phyloP scores from a whole-genome alignment of 1,140 invertebrate species.

The Potamilus streckersoni region DNA sequence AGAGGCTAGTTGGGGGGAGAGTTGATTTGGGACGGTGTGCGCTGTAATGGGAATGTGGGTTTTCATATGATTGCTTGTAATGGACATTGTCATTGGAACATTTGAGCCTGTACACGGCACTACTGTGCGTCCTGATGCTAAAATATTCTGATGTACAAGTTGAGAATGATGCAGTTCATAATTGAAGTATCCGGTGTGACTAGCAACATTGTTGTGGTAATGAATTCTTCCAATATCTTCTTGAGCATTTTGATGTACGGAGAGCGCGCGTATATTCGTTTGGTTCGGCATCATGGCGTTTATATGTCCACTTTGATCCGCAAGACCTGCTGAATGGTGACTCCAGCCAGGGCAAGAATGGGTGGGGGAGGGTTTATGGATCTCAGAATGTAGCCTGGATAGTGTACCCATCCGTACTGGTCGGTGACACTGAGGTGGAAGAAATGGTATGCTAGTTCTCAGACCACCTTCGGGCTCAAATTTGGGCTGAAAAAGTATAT shows the following conservation, averaged over 20 bases:
- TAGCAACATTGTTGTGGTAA: slow-evolving; percentile 2
- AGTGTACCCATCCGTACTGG: no score
- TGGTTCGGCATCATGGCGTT: not conserved
- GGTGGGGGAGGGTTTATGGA: slow-evolving; percentile 23
- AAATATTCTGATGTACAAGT: slow-evolving; percentile 32
- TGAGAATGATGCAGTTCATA: slow-evolving; percentile 35
- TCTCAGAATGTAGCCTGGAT: not conserved
- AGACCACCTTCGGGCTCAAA: no score
- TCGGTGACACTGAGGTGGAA: no score
- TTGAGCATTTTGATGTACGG: slow-evolving; percentile 12
- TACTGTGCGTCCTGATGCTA: slow-evolving; percentile 22
- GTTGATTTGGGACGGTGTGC: slow-evolving; percentile 28
- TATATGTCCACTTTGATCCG: not conserved
- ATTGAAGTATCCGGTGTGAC: slow-evolving; percentile 11
- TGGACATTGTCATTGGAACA: not conserved
- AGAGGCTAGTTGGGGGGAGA: slow-evolving; percentile 36
- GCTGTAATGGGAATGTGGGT: slow-evolving; percentile 6
- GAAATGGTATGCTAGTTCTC: no score
- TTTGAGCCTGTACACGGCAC: slow-evolving; percentile 6
- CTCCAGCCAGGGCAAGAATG: slow-evolving; percentile 18
- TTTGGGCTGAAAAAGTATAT: no score
- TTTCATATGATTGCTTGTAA: slow-evolving; percentile 7
- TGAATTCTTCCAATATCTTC: slow-evolving; percentile 17
- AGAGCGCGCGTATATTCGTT: slow-evolving; percentile 9
- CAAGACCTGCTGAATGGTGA: not conserved